Evolutionary conservation across 2,888 invertebrate species (phyloP), one percentile per base, ranked within the genome.

Genomic region (Meganola albula): DNA sequence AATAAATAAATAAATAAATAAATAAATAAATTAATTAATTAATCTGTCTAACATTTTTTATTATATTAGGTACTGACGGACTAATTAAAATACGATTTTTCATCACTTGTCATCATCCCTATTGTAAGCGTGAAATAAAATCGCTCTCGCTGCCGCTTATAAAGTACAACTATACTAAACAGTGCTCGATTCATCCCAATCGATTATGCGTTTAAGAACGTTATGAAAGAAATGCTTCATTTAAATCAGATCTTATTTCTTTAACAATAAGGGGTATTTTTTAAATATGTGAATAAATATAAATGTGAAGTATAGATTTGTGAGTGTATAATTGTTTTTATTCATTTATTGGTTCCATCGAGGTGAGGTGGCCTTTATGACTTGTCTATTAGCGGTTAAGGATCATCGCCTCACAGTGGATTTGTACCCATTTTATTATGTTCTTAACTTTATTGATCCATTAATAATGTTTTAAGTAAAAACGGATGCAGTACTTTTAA

Each of bases 341-440:
- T 80, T 72, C 75, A 74, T 82, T 80, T 80, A 82, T 77, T 64
- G 61, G 67, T 50, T 49, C 63, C 58, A 67, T 69, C 69, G 65
- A 67, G 50, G 64, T 66, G 69, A 74, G 75, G 76, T 74, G 75
- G 71, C 69, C 65, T 60, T 70, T 69, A 77, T 72, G 51, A 65
- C 48, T 56, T 51, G 48, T 71, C 69, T 75, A 69, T 75, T 73
- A 78, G 68, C 66, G 56, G 46, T 31, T 43, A 41, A 53, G 53
- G 63, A 59, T 74, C 68, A 69, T 67, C 58, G 57, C 48, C 57
- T 67, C 61, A 54, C 56, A 64, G 59, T 55, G 61, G 58, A 62
- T 66, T 69, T 67, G 63, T 73, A 73, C 72, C 69, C 71, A 76
- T 76, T 75, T 74, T 76, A 78, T 73, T 67, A 65, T 61, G n/a